Percentiles rank a stretch among this genome's conserved stretches.
phyloP scores from a whole-genome alignment of 2,113 vertebrate genomes.

The Chinchilla lanigera region DNA sequence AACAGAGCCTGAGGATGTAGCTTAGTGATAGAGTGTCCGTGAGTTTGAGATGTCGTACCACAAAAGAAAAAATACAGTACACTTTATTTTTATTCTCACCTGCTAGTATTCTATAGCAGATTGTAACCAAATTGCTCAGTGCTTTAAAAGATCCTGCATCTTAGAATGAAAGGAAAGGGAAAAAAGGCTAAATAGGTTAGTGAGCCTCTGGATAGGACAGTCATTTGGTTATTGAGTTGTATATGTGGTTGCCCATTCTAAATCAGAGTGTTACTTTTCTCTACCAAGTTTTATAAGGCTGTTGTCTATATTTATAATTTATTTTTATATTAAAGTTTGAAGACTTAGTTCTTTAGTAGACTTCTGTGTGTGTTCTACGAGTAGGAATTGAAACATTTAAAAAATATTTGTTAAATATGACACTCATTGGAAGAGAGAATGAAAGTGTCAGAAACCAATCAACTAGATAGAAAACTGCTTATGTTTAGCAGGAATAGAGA shows the following conservation, averaged over 20 bases:
- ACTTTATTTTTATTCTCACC: constrained; percentile 32
- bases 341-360: not conserved
- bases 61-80: not conserved
- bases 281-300: not conserved
- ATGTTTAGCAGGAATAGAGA: not conserved
- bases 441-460: not conserved
- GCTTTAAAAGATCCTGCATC: not conserved
- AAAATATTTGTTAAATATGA: not conserved
- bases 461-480: not conserved
- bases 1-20: not conserved
- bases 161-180: not conserved
- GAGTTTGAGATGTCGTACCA: not conserved
- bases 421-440: not conserved
- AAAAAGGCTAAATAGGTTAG: not conserved
- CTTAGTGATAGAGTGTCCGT: not conserved
- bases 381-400: not conserved
- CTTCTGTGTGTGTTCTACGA: constrained; percentile 15
- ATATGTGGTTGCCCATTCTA: not conserved
- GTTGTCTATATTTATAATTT: not conserved
- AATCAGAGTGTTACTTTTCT: constrained; percentile 27
- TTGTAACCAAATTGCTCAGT: not conserved
- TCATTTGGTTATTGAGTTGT: constrained; percentile 14
- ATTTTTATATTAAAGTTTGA: constrained; percentile 26
- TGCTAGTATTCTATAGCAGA: not conserved
- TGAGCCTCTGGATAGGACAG: not conserved